A percentile compares a stretch with the other conserved stretches of the same genome.
Evolutionary conservation across 2,888 invertebrate genomes (phyloP).

Genomic region (Amiota minor): DNA sequence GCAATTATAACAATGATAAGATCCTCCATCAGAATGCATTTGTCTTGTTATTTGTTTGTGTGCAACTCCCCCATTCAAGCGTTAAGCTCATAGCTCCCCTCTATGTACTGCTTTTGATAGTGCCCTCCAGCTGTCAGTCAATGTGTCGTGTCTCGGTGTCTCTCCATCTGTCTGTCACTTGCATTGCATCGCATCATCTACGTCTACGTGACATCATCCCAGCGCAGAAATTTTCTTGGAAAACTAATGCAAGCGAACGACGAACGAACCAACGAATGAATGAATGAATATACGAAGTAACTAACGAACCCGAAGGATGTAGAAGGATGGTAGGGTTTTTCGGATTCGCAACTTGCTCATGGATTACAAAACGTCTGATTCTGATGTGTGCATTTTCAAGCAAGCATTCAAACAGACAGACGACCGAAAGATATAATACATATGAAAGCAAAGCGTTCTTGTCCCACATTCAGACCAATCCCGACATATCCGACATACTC

Average conservation of each 20-base stretch:
- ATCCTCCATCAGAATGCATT: too few relatives aligned
- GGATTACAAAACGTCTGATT: constrained; percentile 67
- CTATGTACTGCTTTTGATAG: constrained; percentile 45
- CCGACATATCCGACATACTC: neutral
- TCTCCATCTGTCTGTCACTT: constrained; percentile 71
- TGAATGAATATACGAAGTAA: neutral
- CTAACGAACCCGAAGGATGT: constrained; percentile 42
- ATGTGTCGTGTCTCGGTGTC: constrained; percentile 69
- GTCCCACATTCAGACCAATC: neutral
- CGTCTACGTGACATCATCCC: constrained; percentile 69
- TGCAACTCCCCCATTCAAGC: too few relatives aligned
- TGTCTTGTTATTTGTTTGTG: too few relatives aligned
- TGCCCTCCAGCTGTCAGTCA: constrained; percentile 69
- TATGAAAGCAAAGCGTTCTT: neutral
- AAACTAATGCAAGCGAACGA: constrained; percentile 46
- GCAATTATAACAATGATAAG: too few relatives aligned
- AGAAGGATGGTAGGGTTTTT: constrained; percentile 60
- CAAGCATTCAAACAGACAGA: constrained; percentile 44
- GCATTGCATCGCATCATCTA: constrained; percentile 54
- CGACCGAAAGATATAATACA: constrained; percentile 10
- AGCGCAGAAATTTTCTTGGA: constrained; percentile 51
- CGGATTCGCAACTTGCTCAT: constrained; percentile 67
- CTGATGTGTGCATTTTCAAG: constrained; percentile 56
- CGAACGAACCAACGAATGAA: constrained; percentile 31
- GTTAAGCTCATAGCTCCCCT: too few relatives aligned